Conservation (phyloP, 2,797 vertebrate genomes). For the Calcarius lapponicus region DNA sequence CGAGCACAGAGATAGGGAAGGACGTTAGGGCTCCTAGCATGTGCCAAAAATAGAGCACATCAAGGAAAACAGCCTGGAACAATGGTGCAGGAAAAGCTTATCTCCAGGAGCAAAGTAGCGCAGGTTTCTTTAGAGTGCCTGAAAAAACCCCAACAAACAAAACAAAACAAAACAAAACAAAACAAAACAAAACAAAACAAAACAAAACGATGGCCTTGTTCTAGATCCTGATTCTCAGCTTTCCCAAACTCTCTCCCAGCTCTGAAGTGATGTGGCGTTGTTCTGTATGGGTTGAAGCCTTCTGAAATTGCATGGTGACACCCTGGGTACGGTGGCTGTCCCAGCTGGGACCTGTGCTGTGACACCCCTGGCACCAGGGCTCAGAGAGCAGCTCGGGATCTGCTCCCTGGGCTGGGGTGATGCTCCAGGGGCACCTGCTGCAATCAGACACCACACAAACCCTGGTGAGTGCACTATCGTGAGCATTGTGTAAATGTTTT, state of each 20-base stretch:
- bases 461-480: neutral
- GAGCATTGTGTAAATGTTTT: constrained; percentile 40
- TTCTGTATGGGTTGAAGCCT: neutral
- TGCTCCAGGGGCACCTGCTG: neutral
- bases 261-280: neutral
- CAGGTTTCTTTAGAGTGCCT: neutral
- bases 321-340: neutral
- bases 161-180: neutral
- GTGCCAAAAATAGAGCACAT: constrained; percentile 34
- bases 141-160: neutral
- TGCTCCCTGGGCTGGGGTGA: neutral
- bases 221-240: neutral
- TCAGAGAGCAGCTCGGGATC: neutral
- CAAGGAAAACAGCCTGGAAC: neutral
- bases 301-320: neutral
- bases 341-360: neutral
- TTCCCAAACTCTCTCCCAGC: neutral
- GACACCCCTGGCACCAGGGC: neutral
- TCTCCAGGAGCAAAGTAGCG: constrained; percentile 2
- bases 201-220: neutral
- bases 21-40: neutral
- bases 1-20: neutral
- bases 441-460: neutral
- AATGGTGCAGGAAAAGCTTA: constrained; percentile 24
- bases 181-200: neutral